phyloP scores from a whole-genome alignment of 2,113 vertebrate genomes.

The Crotalus tigris region DNA sequence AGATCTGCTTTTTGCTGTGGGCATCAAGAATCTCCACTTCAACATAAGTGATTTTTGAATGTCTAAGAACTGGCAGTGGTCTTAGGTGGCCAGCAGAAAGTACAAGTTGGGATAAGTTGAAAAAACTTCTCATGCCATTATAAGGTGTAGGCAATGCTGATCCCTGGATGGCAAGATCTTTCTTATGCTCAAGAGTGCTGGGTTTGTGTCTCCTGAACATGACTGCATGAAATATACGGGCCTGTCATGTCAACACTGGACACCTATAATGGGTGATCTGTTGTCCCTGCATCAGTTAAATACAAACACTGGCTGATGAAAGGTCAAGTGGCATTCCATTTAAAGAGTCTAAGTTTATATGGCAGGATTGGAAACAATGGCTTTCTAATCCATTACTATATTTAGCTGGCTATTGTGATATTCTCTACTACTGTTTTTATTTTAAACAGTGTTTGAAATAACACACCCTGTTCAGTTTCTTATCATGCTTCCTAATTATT shows the following conservation, averaged over 20 bases:
- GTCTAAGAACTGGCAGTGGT: slow-evolving; percentile 50
- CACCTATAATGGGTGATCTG: slow-evolving; percentile 38
- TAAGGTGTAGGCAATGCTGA: slow-evolving; percentile 36
- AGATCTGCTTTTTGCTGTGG: slow-evolving; percentile 76
- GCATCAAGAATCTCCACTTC: slow-evolving; percentile 79
- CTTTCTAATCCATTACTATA: slow-evolving; percentile 73
- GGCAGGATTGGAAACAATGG: slow-evolving; percentile 72
- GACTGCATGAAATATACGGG: slow-evolving; percentile 33
- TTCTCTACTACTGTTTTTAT: slow-evolving; percentile 30
- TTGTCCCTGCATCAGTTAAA: slow-evolving; percentile 61
- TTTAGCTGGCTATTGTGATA: slow-evolving; percentile 67
- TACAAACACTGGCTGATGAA: slow-evolving; percentile 46
- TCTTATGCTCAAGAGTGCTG: slow-evolving; percentile 41
- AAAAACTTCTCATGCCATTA: slow-evolving; percentile 59
- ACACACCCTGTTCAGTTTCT: slow-evolving; percentile 35
- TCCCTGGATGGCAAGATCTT: slow-evolving; percentile 41
- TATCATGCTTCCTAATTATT: slow-evolving; percentile 50
- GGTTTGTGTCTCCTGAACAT: slow-evolving; percentile 66
- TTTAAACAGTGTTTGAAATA: slow-evolving; percentile 40
- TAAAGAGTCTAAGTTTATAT: slow-evolving; percentile 68
- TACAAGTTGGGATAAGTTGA: slow-evolving; percentile 67
- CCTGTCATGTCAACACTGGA: slow-evolving; percentile 56
- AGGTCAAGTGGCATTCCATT: slow-evolving; percentile 73
- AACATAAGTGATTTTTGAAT: slow-evolving; percentile 69
- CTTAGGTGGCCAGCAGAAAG: slow-evolving; percentile 65